Evolutionary conservation across 2,797 vertebrate species (phyloP).

Genomic region (Siniperca undulata): DNA sequence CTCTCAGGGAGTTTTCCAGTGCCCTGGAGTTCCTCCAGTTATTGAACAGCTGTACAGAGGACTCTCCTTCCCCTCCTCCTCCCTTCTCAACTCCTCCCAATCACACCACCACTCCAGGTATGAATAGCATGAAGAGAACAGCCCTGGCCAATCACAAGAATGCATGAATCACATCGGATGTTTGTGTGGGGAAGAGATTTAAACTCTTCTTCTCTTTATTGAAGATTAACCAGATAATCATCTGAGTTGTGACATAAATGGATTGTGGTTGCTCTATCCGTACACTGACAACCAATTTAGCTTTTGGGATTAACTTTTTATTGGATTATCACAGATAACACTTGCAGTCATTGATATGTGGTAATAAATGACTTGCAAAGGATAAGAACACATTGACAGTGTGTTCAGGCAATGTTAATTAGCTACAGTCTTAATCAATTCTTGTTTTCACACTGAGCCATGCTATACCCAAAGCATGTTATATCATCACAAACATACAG

Average conservation of each 20-base stretch:
- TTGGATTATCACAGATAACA: constrained; percentile 51
- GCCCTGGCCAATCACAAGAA: neutral
- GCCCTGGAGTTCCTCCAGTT: constrained; percentile 94
- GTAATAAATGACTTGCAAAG: constrained; percentile 28
- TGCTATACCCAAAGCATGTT: constrained; percentile 4
- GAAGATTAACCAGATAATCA: constrained; percentile 31
- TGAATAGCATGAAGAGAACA: constrained; percentile 13
- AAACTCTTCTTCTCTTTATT: neutral
- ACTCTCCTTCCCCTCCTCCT: constrained; percentile 82
- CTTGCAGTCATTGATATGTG: constrained; percentile 34
- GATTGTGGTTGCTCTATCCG: constrained; percentile 22
- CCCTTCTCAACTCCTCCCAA: constrained; percentile 82
- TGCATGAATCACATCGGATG: constrained; percentile 28
- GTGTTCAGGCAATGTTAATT: constrained; percentile 19
- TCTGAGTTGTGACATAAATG: constrained; percentile 21
- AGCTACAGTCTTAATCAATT: constrained; percentile 13
- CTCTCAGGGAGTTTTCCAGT: constrained; percentile 90
- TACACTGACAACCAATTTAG: constrained; percentile 6
- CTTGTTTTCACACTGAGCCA: neutral
- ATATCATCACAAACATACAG: neutral
- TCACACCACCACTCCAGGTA: constrained; percentile 84
- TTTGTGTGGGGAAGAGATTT: neutral
- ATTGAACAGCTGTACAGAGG: constrained; percentile 93
- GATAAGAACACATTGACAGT: constrained; percentile 13
- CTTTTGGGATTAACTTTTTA: constrained; percentile 37